These are phyloP conservation scores for Phodopus roborovskii DNA, from an alignment of 2,113 vertebrate genomes.

Conservation along the genomic window DNA sequence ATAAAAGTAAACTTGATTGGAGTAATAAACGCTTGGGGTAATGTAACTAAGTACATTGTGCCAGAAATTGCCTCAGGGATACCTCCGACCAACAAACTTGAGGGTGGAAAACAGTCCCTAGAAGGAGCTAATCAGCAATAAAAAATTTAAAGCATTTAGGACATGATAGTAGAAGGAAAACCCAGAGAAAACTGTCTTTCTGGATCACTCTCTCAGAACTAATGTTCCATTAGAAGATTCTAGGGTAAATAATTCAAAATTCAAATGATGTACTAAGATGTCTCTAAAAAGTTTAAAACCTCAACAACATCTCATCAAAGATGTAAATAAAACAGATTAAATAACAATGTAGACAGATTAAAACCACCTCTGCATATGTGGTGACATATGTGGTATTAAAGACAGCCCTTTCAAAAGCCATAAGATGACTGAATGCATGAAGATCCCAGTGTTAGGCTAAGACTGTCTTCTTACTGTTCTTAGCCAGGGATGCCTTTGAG, in stretches of 20 bases:
- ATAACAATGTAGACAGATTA: no score
- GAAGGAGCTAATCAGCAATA: neutral
- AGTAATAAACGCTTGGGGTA: neutral
- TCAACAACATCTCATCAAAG: neutral
- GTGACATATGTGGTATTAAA: neutral
- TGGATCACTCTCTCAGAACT: neutral
- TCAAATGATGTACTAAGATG: neutral
- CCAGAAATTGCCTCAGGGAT: neutral
- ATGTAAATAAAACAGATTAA: neutral
- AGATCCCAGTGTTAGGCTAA: neutral
- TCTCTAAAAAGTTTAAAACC: neutral
- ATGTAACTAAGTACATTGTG: rapidly evolving
- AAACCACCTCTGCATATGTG: neutral
- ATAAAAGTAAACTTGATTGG: neutral
- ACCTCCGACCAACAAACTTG: neutral
- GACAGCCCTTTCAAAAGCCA: no score
- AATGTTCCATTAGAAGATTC: neutral
- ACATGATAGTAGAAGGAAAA: neutral
- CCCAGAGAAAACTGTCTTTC: neutral
- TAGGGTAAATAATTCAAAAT: no score
- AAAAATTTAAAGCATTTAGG: neutral
- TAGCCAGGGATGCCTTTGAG: neutral
- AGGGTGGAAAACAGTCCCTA: neutral
- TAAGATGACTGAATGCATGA: neutral
- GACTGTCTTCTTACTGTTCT: no score